Evolutionary conservation across 1,140 invertebrate genomes (phyloP).

Genomic region (Yoshiicerus persimilis): DNA sequence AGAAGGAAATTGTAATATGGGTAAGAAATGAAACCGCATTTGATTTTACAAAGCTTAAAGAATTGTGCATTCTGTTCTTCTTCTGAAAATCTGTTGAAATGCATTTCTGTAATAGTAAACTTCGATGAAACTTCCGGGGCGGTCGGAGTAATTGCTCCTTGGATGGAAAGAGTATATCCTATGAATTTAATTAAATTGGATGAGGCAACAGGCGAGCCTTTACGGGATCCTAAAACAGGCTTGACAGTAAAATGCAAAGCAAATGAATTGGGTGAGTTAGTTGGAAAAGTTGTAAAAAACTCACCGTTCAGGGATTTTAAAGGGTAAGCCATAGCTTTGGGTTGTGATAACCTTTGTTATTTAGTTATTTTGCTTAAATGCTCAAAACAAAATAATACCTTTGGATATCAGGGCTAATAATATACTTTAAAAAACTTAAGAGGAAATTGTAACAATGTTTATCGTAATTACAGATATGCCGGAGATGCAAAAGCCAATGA

Average conservation of each 20-base stretch:
- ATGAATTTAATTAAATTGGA: conserved; percentile 88
- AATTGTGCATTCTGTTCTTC: no score
- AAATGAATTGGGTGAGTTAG: conserved; percentile 82
- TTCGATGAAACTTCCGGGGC: conserved; percentile 67
- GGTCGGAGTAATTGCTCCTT: conserved; percentile 73
- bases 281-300: conserved; percentile 68
- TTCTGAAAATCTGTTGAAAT: no score
- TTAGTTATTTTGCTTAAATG: not conserved
- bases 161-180: conserved; percentile 76
- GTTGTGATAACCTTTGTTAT: not conserved
- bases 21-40: conserved; percentile 62
- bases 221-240: conserved; percentile 55
- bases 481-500: conserved; percentile 61
- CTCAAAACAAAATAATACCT: not conserved
- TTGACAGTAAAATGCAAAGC: conserved; percentile 50
- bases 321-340: conserved; percentile 62
- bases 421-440: no score
- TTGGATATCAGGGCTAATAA: no score
- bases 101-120: conserved; percentile 69
- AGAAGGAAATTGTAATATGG: conserved; percentile 92
- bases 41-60: not conserved
- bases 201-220: conserved; percentile 69
- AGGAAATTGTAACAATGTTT: not conserved
- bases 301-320: conserved; percentile 58
- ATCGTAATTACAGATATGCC: conserved; percentile 57